Conservation (phyloP, 2,888 invertebrate species). For the Lagria hirta region DNA sequence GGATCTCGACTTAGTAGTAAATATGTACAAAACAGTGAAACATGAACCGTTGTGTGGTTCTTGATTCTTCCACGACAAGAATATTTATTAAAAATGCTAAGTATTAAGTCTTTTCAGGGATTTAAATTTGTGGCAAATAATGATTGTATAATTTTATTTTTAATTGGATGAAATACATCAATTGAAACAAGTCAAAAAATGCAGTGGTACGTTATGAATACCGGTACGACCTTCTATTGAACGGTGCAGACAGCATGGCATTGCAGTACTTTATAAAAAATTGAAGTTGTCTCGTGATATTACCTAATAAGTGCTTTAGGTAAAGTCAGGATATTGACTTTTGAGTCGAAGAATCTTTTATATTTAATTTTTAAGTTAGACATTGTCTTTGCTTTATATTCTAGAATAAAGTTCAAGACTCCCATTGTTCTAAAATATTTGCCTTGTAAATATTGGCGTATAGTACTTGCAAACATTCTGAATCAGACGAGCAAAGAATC, state of each 20-base stretch:
- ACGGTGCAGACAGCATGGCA: constrained; percentile 45
- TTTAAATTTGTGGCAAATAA: too few relatives aligned
- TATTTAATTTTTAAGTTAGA: too few relatives aligned
- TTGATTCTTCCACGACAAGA: too few relatives aligned
- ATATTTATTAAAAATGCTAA: too few relatives aligned
- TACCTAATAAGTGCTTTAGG: constrained; percentile 46
- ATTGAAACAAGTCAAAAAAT: too few relatives aligned
- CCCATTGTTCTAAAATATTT: constrained; percentile 27
- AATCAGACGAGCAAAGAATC: constrained; percentile 18
- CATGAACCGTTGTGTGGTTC: too few relatives aligned
- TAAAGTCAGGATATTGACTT: constrained; percentile 45
- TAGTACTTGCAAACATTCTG: constrained; percentile 20
- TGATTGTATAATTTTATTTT: too few relatives aligned
- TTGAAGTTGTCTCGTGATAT: constrained; percentile 38
- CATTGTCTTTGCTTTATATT: constrained; percentile 2
- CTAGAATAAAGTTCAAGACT: constrained; percentile 24
- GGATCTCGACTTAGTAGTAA: too few relatives aligned
- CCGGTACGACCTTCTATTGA: constrained; percentile 36
- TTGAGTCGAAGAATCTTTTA: constrained; percentile 29
- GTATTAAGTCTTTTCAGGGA: too few relatives aligned
- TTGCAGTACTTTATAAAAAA: constrained; percentile 39
- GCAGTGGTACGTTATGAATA: constrained; percentile 13
- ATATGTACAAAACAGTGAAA: too few relatives aligned
- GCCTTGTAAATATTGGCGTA: constrained; percentile 26
- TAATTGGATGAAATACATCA: too few relatives aligned